phyloP scores from a whole-genome alignment of 2,113 vertebrate genomes.

The Pithys albifrons region DNA sequence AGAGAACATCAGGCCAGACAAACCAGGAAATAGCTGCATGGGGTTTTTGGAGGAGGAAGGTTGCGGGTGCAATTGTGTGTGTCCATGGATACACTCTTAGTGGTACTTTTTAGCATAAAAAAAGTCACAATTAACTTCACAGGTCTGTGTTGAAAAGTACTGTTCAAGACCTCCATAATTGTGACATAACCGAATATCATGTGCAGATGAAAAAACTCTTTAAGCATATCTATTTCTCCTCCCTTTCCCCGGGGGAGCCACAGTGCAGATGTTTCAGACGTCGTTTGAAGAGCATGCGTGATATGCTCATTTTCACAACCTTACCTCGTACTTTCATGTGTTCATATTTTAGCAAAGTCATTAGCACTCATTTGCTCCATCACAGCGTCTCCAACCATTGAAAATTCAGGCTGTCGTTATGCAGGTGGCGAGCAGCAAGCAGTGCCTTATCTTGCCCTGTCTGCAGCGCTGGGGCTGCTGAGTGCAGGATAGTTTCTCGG shows the following conservation, averaged over 20 bases:
- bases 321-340: background rate
- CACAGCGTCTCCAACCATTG: background rate
- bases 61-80: background rate
- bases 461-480: background rate
- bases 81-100: too few relatives aligned
- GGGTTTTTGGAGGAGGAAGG: background rate
- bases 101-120: background rate
- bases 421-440: background rate
- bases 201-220: background rate
- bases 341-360: background rate
- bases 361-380: background rate
- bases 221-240: background rate
- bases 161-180: background rate
- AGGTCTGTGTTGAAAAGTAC: background rate
- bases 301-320: background rate
- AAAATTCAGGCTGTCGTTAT: background rate
- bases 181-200: background rate
- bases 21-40: background rate
- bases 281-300: background rate
- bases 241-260: background rate
- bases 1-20: background rate
- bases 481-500: background rate
- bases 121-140: background rate
- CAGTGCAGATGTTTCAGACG: background rate
- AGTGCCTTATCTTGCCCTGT: background rate